Base-by-base conservation (phyloP, 2,113 vertebrate species). In the Orycteropus afer region DNA sequence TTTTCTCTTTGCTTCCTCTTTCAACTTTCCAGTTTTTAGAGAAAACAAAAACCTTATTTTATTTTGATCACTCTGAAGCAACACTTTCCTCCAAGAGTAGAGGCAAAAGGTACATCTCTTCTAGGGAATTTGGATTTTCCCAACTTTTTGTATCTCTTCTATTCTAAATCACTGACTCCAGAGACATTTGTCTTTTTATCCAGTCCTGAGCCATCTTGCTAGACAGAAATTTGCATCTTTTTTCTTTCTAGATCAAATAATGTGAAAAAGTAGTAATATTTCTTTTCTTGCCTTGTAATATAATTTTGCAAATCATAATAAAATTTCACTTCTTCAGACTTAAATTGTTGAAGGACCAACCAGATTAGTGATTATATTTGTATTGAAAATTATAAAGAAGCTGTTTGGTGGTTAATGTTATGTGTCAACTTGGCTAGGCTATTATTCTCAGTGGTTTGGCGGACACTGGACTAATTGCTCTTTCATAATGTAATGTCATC, bases 321-420 rank as follows among this genome's bases (percentile, higher is more conserved):
- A 95, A 95, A 67, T 9, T 34, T 40, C 15, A 20, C 65, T 86
- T 74, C 45, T 78, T 81, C 27, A 63, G 20, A 57, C 42, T 51
- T 76, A 49, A 51, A 55, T 69, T 17, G 7, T 5, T 95, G 27
- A 37, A 88, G 42, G 67, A 18, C 53, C 74, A 55, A n/a, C 23
- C n/a, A 73, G 32, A 51, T 49, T 87, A 87, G 25, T 27, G 67
- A 93, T 63, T 76, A 81, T n/a, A 76, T 37, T 23, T 37, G 45
- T 89, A 37, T 18, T 76, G 55, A 96, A 69, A 93, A 87, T 83
- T 89, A 27, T 57, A 14, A 32, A 82, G 74, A 94, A n/a, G n/a
- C n/a, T n/a, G n/a, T n/a, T n/a, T n/a, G n/a, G n/a, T n/a, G n/a
- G n/a, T n/a, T n/a, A n/a, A n/a, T n/a, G n/a, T n/a, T n/a, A n/a